Evolutionary conservation across 2,888 invertebrate genomes (phyloP), one percentile per base, ranked within the genome.

Genomic region (Physocephala rufipes): DNA sequence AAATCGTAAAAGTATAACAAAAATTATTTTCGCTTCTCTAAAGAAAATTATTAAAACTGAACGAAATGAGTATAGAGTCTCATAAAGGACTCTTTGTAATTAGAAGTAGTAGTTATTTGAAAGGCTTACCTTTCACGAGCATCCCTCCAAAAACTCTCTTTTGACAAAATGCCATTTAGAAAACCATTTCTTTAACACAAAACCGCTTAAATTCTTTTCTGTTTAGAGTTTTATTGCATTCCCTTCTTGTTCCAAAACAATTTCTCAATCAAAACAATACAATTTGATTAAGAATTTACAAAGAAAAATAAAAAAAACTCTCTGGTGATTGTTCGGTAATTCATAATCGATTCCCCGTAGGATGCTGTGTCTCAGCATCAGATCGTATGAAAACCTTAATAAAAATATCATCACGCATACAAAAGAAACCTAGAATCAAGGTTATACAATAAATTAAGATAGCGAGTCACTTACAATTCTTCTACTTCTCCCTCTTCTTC

Each of bases 311-410:
- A 21, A 58, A 43, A 47, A 4, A 67, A 19, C 61, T 21, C 26
- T 24, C 62, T n/a, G n/a, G n/a, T n/a, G n/a, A n/a, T n/a, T n/a
- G n/a, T n/a, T 36, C 53, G 19, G 12, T 43, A 21, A 43, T 55
- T 55, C 47, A 45, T 19, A 43, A 63, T 28, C 51, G 45, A 62
- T 70, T 70, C 70, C 63, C 55, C 45, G 70, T 63, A 70, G 70
- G 63, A 70, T 70, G 70, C 63, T 63, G 58, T 28, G 36, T 59
- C 16, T 36, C 26, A 15, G 55, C 61, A 61, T 51, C n/a, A n/a
- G n/a, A n/a, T n/a, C n/a, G n/a, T n/a, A 19, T 13, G 15, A 45
- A 49, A 58, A 65, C 9, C 9, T 21, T 30, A 65, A 65, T 65
- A 59, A 51, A 63, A 65, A 70, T 64, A 70, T 70, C 70, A 70